Base-by-base conservation (phyloP, 2,113 vertebrate species). In the Albula goreensis region DNA sequence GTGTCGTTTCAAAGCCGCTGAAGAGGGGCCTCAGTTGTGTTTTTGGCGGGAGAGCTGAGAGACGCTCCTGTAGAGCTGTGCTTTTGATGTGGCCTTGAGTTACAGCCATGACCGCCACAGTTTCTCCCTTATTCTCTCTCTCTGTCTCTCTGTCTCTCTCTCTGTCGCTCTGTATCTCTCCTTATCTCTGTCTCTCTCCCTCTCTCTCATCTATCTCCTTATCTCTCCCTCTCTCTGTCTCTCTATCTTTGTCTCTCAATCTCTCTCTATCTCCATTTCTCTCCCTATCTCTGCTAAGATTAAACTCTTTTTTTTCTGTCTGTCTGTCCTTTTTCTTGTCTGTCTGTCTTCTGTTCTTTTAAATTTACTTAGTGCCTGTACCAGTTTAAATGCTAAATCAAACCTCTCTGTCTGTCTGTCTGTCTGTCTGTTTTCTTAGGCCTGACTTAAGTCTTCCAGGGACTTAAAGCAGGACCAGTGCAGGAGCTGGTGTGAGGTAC, bases 401-500 rank as follows among this genome's bases (percentile, higher is more conserved):
- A 41, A 41, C 31, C 31, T 41, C 31, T 41, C 31, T 41, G 31
- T 41, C 0, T 41, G 31, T 41, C 31, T 41, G 9, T 60, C 83
- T 85, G 89, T 91, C 19, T 83, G 17, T 92, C 89, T 93, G 87
- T 85, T 87, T 89, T 94, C 89, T 89, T 93, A 99, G 98, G 98
- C 94, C 95, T 99, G 95, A 97, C 98, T n/a, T 99, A 97, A 97
- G 93, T 97, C 97, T 90, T 96, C 97, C 83, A 97, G 97, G 97
- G 97, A 99, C 91, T 93, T 97, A 90, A 96, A 94, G 92, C 97
- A 96, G 92, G 97, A 96, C 89, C 96, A 96, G 84, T 99, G 98
- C 94, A 97, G 97, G 93, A 97, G 95, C 94, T 96, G 98, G 94
- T 99, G 98, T 81, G 98, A 99, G 97, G 98, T 99, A 97, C 81